Conservation (phyloP, 2,113 vertebrate species). For the Hoplias malabaricus region DNA sequence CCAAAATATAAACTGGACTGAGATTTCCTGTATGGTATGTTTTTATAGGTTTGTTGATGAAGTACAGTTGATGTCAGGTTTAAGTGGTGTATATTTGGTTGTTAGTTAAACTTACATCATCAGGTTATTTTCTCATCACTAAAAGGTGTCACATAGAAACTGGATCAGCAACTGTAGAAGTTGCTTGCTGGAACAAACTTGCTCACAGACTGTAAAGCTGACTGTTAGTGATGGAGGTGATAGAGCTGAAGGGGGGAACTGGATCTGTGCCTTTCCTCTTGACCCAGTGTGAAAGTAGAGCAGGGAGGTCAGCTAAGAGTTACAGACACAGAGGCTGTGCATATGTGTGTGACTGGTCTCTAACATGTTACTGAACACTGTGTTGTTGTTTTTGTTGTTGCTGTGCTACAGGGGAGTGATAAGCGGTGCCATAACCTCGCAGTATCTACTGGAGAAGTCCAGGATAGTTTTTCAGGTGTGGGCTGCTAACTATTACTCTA, state of each 20-base stretch:
- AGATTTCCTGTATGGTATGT: too few species aligned
- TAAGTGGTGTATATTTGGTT: too few species aligned
- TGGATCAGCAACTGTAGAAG: not conserved
- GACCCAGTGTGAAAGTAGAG: slow-evolving; percentile 28
- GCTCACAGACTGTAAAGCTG: not conserved
- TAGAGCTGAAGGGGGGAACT: not conserved
- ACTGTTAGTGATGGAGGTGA: not conserved
- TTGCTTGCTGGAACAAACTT: not conserved
- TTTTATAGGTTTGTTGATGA: too few species aligned
- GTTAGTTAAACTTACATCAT: too few species aligned
- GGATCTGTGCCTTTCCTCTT: slow-evolving; percentile 9
- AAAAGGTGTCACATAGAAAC: not conserved
- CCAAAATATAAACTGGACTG: too few species aligned
- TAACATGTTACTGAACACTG: slow-evolving; percentile 4
- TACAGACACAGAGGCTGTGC: slow-evolving; percentile 7
- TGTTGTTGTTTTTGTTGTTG: slow-evolving; percentile 12
- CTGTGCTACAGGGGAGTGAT: slow-evolving; percentile 81
- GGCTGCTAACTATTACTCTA: not conserved
- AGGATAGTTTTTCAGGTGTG: slow-evolving; percentile 96
- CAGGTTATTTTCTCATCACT: too few species aligned
- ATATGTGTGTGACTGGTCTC: slow-evolving; percentile 37
- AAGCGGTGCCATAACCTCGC: slow-evolving; percentile 98
- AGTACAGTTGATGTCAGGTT: too few species aligned
- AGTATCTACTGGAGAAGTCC: slow-evolving; percentile 98
- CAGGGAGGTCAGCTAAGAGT: slow-evolving; percentile 61